Base-by-base conservation (phyloP, 2,888 invertebrate species). In the Elmis aenea region DNA sequence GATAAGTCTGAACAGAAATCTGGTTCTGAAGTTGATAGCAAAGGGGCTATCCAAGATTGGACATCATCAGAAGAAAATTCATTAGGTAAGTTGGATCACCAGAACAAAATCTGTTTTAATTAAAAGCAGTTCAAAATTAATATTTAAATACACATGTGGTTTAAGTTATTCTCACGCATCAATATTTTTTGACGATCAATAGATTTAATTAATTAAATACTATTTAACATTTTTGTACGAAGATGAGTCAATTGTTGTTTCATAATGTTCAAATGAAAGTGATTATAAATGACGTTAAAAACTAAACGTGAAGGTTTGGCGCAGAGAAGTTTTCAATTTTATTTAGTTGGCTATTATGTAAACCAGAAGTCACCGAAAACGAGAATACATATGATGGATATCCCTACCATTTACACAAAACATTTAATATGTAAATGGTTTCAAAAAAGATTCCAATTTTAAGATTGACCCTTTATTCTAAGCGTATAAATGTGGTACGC, bases 1-100 rank as follows among this genome's bases (percentile, higher is more conserved):
- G 85, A 81, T 66, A 85, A 84, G 69, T 83, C 83, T 32, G 84
- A 85, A 67, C 83, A 84, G 66, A 85, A 85, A 69, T 77, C 81
- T 38, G 72, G 73, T 57, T 56, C 61, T 5, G 65, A 66, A 28
- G 50, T 54, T 25, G 66, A 67, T 44, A 58, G 64, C 51, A 67
- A 68, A 52, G 79, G 79, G 56, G 74, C 74, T 13, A 60, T 57
- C 44, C 64, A 57, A 45, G 57, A 52, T 35, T 54, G 56, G 56
- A 52, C 55, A 34, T 47, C 51, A 23, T 42, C 49, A 6, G 47
- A 46, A 24, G 47, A 45, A 15, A 47, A 33, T 29, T 47, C 49
- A 16, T 35, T 48, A 39, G 54, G 55, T 55, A 46, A 54, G 55
- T 50, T 13, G n/a, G n/a, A n/a, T n/a, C n/a, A n/a, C n/a, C n/a